A percentile compares a stretch with the other conserved stretches of the same genome.
Conservation (phyloP, 2,797 vertebrate genomes). For the Darevskia nairensis region DNA sequence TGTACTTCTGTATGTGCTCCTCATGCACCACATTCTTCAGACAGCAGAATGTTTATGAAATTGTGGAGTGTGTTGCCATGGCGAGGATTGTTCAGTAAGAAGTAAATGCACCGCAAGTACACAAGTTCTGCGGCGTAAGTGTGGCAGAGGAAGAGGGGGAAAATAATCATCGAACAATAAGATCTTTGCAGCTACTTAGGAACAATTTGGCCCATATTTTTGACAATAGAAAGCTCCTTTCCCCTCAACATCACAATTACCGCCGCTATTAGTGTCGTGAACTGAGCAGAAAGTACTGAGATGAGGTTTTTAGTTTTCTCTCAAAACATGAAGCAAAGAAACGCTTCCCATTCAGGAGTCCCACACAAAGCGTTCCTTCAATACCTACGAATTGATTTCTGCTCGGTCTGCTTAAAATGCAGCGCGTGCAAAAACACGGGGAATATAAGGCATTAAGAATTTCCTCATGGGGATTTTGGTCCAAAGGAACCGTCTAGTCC, state of each 20-base stretch:
- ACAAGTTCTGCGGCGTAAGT: conserved; percentile 49
- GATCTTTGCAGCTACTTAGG: conserved; percentile 55
- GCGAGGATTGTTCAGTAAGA: conserved; percentile 47
- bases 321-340: conserved; percentile 51
- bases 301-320: conserved; percentile 56
- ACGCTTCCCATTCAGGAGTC: conserved; percentile 36
- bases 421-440: neutral
- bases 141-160: conserved; percentile 17
- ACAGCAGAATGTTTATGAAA: neutral
- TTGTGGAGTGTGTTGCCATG: conserved; percentile 57
- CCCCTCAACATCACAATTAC: conserved; percentile 55
- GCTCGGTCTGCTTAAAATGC: conserved; percentile 31
- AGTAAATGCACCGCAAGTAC: conserved; percentile 43
- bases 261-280: conserved; percentile 70
- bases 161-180: conserved; percentile 20
- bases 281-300: conserved; percentile 57
- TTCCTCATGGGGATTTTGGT: neutral
- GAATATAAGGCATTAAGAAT: neutral
- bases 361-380: conserved; percentile 20
- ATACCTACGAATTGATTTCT: conserved; percentile 21
- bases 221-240: conserved; percentile 49
- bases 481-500: neutral
- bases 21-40: neutral
- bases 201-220: conserved; percentile 64
- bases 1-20: neutral